Evolutionary conservation across 53 echinoderm and acorn worm genomes (phyloP).

Genomic region (Stichopus horrens): DNA sequence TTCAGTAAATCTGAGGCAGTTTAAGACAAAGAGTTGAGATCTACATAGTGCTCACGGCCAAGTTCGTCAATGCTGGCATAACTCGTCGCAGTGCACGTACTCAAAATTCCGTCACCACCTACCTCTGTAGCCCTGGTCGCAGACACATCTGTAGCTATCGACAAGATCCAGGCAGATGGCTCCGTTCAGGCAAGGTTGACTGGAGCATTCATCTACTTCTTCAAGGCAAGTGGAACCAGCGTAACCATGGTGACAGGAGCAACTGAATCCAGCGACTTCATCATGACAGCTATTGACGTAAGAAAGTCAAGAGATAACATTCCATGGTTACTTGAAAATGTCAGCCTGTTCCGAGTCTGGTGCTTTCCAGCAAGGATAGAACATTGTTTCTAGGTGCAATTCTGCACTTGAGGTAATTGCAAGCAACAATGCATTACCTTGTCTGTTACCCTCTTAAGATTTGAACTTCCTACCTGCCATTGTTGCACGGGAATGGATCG

Average conservation of each 20-base stretch:
- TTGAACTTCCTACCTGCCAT: conserved; percentile 50
- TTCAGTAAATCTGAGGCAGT: no score
- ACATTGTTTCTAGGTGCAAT: no score
- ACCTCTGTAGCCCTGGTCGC: conserved; percentile 51
- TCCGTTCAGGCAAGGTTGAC: conserved; percentile 48
- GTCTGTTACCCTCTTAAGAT: no score
- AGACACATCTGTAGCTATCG: conserved; percentile 47
- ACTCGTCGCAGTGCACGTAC: no score
- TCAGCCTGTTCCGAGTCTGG: no score
- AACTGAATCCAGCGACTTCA: conserved; percentile 56
- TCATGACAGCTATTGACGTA: conserved; percentile 56
- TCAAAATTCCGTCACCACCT: background rate
- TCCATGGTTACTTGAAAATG: no score
- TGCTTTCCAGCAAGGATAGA: no score
- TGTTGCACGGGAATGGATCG: conserved; percentile 53
- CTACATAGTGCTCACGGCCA: no score
- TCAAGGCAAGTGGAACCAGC: conserved; percentile 53
- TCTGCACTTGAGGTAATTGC: no score
- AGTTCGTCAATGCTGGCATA: no score
- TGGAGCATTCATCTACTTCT: conserved; percentile 56
- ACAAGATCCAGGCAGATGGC: conserved; percentile 42
- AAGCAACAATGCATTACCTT: no score
- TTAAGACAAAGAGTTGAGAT: no score
- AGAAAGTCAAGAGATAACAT: background rate
- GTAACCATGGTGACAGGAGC: conserved; percentile 65